These are phyloP conservation scores for Melanotaenia maccullochi DNA, from an alignment of 2,797 vertebrate species.

Conservation along the genomic window DNA sequence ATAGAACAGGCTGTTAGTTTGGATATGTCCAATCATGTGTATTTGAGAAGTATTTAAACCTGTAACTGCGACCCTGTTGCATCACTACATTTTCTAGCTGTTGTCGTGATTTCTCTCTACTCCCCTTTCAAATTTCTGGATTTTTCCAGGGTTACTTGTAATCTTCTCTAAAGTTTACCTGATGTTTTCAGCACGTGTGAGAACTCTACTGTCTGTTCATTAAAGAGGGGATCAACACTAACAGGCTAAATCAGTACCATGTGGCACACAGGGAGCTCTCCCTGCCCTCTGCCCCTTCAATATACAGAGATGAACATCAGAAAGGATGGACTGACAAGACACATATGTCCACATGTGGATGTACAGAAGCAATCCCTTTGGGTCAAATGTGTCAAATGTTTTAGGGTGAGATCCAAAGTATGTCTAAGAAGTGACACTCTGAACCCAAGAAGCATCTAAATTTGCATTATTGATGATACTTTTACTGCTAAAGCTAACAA, in stretches of 20 bases:
- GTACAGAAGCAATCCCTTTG: conserved; percentile 41
- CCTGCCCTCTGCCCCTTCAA: conserved; percentile 68
- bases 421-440: conserved; percentile 28
- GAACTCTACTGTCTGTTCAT: conserved; percentile 54
- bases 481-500: conserved; percentile 2
- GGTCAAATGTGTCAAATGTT: conserved; percentile 48
- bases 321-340: conserved; percentile 68
- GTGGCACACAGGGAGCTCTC: conserved; percentile 51
- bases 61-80: too few relatives aligned
- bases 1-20: not conserved
- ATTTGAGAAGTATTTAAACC: not conserved
- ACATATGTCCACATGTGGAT: conserved; percentile 66
- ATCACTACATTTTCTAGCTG: not conserved
- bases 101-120: too few relatives aligned
- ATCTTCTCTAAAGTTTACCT: not conserved
- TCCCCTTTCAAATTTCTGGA: not conserved
- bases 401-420: conserved; percentile 50
- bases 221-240: conserved; percentile 57
- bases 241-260: conserved; percentile 74
- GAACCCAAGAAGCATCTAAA: conserved; percentile 18
- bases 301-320: conserved; percentile 69
- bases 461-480: not conserved
- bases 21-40: not conserved
- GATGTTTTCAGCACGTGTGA: conserved; percentile 2
- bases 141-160: not conserved